Evolutionary conservation across 2,797 vertebrate genomes (phyloP).

Genomic region (Hozukius guyotensis): DNA sequence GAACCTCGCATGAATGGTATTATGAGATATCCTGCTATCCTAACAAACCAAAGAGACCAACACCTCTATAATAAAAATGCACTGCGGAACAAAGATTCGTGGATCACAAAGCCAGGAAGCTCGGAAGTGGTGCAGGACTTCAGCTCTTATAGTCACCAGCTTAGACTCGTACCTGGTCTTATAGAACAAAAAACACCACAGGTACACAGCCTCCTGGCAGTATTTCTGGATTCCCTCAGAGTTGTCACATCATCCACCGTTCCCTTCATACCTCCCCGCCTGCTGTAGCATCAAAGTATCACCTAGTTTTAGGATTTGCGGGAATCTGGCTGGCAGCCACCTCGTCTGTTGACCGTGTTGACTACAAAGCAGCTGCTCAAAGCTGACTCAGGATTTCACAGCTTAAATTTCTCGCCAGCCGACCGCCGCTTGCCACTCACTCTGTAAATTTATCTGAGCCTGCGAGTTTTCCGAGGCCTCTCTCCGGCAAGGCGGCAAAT

Average conservation of each 20-base stretch:
- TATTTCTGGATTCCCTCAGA: conserved; percentile 31
- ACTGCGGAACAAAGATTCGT: background rate
- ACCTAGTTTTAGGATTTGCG: conserved; percentile 45
- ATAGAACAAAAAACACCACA: conserved; percentile 8
- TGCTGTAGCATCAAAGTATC: conserved; percentile 41
- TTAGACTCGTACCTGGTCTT: background rate
- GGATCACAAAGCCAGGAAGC: background rate
- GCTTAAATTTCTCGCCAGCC: conserved; percentile 48
- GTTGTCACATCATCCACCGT: conserved; percentile 28
- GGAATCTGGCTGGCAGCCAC: conserved; percentile 50
- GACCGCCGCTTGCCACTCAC: conserved; percentile 43
- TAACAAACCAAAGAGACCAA: background rate
- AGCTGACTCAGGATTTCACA: conserved; percentile 73
- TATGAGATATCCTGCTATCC: background rate
- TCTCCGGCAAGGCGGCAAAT: conserved; percentile 31
- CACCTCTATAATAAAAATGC: background rate
- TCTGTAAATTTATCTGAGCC: conserved; percentile 42
- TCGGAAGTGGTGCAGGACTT: conserved; percentile 6
- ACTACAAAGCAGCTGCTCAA: conserved; percentile 72
- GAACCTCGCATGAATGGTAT: background rate
- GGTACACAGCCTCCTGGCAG: background rate
- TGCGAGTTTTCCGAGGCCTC: conserved; percentile 25
- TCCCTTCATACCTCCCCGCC: conserved; percentile 14
- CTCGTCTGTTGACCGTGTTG: conserved; percentile 49
- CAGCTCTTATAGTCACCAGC: background rate